Evolutionary conservation across 2,888 invertebrate genomes (phyloP).

Genomic region (Sesia apiformis): DNA sequence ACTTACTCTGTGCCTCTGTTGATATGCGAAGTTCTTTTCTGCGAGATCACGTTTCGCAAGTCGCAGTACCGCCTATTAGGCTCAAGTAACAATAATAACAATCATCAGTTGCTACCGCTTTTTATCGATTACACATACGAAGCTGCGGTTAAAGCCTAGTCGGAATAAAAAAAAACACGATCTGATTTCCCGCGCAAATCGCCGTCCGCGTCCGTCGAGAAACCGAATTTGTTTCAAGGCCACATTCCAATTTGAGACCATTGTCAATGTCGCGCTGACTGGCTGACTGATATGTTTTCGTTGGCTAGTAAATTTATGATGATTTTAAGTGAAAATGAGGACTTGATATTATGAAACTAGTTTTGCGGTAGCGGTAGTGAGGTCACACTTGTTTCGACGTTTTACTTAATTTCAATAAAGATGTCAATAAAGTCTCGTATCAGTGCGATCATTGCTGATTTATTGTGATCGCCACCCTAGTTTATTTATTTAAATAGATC

Average conservation of each 20-base stretch:
- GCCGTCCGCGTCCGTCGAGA: slow-evolving; percentile 32
- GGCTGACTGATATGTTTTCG: slow-evolving; percentile 52
- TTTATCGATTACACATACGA: too few relatives aligned
- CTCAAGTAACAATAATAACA: background rate
- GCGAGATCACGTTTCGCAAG: too few relatives aligned
- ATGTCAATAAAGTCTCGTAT: too few relatives aligned
- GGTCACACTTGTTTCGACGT: background rate
- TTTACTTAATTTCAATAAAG: too few relatives aligned
- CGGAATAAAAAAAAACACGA: slow-evolving; percentile 10
- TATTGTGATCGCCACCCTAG: too few relatives aligned
- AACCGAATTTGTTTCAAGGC: slow-evolving; percentile 64
- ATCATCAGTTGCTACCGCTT: too few relatives aligned
- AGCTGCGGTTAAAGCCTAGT: background rate
- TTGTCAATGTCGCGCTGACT: slow-evolving; percentile 59
- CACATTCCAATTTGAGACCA: slow-evolving; percentile 67
- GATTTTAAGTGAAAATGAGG: background rate
- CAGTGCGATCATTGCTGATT: too few relatives aligned
- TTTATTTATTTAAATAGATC: too few relatives aligned
- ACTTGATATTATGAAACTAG: slow-evolving; percentile 4
- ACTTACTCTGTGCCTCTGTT: too few relatives aligned
- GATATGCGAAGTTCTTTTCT: too few relatives aligned
- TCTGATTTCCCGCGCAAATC: slow-evolving; percentile 46
- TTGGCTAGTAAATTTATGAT: slow-evolving; percentile 17
- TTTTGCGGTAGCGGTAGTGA: background rate
- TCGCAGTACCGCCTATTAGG: too few relatives aligned